Base-by-base conservation (phyloP, 2,888 invertebrate species). In the Scaptodrosophila latifasciaeformis region DNA sequence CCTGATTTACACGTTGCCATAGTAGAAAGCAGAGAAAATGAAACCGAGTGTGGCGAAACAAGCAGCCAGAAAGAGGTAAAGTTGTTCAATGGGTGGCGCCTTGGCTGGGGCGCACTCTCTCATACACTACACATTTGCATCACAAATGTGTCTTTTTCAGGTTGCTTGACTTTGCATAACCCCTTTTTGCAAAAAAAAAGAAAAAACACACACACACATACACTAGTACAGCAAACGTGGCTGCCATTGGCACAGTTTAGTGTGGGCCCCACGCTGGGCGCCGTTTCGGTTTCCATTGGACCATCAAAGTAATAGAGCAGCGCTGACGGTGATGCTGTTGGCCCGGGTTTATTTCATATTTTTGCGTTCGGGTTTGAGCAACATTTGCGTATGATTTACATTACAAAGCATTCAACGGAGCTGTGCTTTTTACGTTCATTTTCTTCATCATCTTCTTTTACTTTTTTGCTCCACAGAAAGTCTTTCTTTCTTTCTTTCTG, bases 151-250 rank as follows among this genome's bases (percentile, higher is more conserved):
- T 76, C 79, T 76, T 76, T 76, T 76, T 76, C 75, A 76, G 75
- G 79, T 76, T 76, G 75, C 76, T 76, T 76, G 75, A 78, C 72
- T 76, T 79, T 76, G 79, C 75, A 75, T 76, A 76, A 76, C 79
- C 75, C 75, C 70, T 78, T 76, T 64, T 54, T 54, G 70, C 62
- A 51, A 24, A 3, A 24, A 3, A 24, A 3, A 24, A 3, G 7
- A 37, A 47, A 43, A 4, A 5, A 31, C 31, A 12, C 31, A 27
- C 34, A 49, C 34, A 47, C 47, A 31, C 37, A 45, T 29, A 13
- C 35, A 44, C 27, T n/a, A n/a, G 37, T 18, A 29, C 35, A 30
- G 7, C 37, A 13, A 13, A 37, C 6, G 2, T 17, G 1, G 15
- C 2, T 10, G 9, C 9, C 15, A 17, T 31, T 17, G 17, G 3